A percentile compares a stretch with the other conserved stretches of the same genome.
phyloP scores from a whole-genome alignment of 2,113 vertebrate species.

The Proteles cristata region DNA sequence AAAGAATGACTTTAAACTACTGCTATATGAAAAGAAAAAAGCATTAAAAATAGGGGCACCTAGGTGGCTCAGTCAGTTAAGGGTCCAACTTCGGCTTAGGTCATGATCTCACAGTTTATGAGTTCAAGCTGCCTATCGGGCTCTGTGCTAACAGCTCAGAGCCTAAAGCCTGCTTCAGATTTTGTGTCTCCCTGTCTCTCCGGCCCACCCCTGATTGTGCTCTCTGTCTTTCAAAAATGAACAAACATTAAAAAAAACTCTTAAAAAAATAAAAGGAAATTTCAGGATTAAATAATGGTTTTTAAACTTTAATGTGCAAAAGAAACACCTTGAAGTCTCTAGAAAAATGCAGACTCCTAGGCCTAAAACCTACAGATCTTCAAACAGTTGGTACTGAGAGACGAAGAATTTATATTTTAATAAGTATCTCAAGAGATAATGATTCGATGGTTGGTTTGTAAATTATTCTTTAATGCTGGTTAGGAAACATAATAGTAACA shows the following conservation, averaged over 20 bases:
- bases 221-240: too few species aligned
- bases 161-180: too few species aligned
- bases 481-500: neutral
- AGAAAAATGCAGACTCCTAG: neutral
- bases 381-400: neutral
- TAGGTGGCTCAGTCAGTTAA: too few species aligned
- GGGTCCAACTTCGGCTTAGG: too few species aligned
- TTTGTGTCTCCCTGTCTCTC: too few species aligned
- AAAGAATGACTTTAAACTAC: neutral
- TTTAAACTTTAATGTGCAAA: neutral
- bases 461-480: neutral
- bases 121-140: too few species aligned
- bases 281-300: neutral
- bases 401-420: slow-evolving; percentile 6
- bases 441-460: neutral
- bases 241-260: too few species aligned
- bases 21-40: neutral
- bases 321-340: neutral
- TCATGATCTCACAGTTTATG: too few species aligned
- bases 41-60: neutral
- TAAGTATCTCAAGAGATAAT: neutral
- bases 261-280: neutral
- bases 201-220: too few species aligned
- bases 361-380: neutral
- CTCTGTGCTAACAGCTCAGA: too few species aligned